Conservation (phyloP, 2,797 vertebrate genomes). For the Podarcis siculus region DNA sequence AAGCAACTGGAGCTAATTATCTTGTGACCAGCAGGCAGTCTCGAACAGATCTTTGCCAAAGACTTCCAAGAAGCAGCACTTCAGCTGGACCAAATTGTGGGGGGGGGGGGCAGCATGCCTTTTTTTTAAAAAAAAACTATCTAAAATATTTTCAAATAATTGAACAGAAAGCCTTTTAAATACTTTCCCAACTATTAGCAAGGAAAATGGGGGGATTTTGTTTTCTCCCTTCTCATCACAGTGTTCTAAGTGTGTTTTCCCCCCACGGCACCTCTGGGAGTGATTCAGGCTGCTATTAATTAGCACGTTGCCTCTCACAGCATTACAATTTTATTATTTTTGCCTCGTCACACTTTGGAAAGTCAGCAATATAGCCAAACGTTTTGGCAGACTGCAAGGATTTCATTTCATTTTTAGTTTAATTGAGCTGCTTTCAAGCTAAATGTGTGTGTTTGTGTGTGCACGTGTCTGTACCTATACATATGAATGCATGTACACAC, state of each 20-base stretch:
- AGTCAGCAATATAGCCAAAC: slow-evolving; percentile 32
- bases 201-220: slow-evolving; percentile 53
- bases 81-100: slow-evolving; percentile 55
- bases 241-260: slow-evolving; percentile 22
- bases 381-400: no score
- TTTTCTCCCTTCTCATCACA: not conserved
- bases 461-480: no score
- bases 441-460: no score
- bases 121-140: slow-evolving; percentile 69
- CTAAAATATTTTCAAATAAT: slow-evolving; percentile 73
- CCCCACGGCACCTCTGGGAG: slow-evolving; percentile 55
- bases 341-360: slow-evolving; percentile 45
- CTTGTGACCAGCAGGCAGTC: slow-evolving; percentile 65
- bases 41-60: slow-evolving; percentile 66
- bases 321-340: slow-evolving; percentile 59
- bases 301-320: slow-evolving; percentile 53
- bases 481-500: no score
- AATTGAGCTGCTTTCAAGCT: not conserved
- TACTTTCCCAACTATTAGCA: slow-evolving; percentile 69
- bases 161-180: slow-evolving; percentile 67
- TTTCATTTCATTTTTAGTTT: not conserved
- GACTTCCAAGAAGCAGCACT: slow-evolving; percentile 54
- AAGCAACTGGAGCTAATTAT: slow-evolving; percentile 66
- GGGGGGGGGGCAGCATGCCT: slow-evolving; percentile 47
- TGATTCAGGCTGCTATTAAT: slow-evolving; percentile 65